A percentile compares a stretch with the other conserved stretches of the same genome.
Evolutionary conservation across 2,888 invertebrate species (phyloP).

Genomic region (Temnothorax rugatulus): DNA sequence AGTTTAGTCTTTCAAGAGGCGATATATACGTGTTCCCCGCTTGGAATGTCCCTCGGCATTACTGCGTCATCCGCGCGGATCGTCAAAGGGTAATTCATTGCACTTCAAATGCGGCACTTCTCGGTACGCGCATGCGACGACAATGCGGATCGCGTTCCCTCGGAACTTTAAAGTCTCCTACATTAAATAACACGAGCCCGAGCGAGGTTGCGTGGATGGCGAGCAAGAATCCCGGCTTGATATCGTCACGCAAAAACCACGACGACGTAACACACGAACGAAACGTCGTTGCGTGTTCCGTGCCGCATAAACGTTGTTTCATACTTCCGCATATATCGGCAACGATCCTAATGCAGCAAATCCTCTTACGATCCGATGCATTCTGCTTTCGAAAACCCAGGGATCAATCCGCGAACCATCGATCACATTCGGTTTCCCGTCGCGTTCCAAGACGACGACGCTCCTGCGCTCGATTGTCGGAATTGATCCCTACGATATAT

Average conservation of each 20-base stretch:
- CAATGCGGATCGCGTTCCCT: constrained; percentile 4
- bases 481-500: constrained; percentile 17
- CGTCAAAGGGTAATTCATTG: constrained; percentile 56
- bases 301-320: neutral
- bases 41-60: constrained; percentile 45
- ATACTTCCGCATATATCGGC: neutral
- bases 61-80: constrained; percentile 31
- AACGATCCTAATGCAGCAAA: neutral
- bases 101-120: constrained; percentile 41
- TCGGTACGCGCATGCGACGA: constrained; percentile 29
- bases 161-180: constrained; percentile 4
- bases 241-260: neutral
- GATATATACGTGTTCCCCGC: constrained; percentile 29
- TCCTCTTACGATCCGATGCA: constrained; percentile 3
- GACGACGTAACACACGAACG: neutral
- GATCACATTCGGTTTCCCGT: constrained; percentile 27
- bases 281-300: neutral
- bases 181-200: neutral
- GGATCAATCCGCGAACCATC: constrained; percentile 33
- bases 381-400: constrained; percentile 4
- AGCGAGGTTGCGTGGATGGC: neutral
- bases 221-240: neutral
- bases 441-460: constrained; percentile 1
- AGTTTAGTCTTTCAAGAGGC: constrained; percentile 46
- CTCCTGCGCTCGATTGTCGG: constrained; percentile 22